Conservation (phyloP, 2,113 vertebrate genomes). For the Gobius niger region DNA sequence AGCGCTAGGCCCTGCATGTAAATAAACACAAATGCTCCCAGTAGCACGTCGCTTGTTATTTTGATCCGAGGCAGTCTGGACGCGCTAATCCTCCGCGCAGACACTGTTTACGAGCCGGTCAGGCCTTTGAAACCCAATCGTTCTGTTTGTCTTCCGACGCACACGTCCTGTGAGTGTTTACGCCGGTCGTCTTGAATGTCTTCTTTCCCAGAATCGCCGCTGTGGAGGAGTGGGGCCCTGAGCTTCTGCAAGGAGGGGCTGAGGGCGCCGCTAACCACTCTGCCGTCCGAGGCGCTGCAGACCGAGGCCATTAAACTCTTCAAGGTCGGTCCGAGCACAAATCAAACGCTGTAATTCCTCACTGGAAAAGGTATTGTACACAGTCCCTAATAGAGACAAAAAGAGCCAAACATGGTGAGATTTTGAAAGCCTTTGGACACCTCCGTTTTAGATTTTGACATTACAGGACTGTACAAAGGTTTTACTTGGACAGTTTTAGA, state of each 20-base stretch:
- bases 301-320: constrained; percentile 91
- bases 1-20: neutral
- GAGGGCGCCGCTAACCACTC: constrained; percentile 82
- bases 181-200: constrained; percentile 9
- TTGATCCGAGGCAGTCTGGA: constrained; percentile 32
- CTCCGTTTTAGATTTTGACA: too few species aligned
- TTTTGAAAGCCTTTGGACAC: too few species aligned
- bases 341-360: neutral
- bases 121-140: constrained; percentile 58
- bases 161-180: neutral
- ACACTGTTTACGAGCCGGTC: constrained; percentile 56
- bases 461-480: too few species aligned
- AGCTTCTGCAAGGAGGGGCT: constrained; percentile 87
- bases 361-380: too few species aligned
- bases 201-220: constrained; percentile 75
- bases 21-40: constrained; percentile 10
- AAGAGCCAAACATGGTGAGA: too few species aligned
- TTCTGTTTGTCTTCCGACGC: constrained; percentile 27
- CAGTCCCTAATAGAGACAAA: too few species aligned
- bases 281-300: constrained; percentile 88
- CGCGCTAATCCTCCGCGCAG: constrained; percentile 47
- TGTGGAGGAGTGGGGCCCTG: constrained; percentile 84
- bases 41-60: constrained; percentile 46
- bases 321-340: constrained; percentile 75
- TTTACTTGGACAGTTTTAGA: too few species aligned